Percentiles rank a stretch among this genome's conserved stretches.
Evolutionary conservation across 1,140 invertebrate species (phyloP).

Genomic region (Arctopsyche grandis): DNA sequence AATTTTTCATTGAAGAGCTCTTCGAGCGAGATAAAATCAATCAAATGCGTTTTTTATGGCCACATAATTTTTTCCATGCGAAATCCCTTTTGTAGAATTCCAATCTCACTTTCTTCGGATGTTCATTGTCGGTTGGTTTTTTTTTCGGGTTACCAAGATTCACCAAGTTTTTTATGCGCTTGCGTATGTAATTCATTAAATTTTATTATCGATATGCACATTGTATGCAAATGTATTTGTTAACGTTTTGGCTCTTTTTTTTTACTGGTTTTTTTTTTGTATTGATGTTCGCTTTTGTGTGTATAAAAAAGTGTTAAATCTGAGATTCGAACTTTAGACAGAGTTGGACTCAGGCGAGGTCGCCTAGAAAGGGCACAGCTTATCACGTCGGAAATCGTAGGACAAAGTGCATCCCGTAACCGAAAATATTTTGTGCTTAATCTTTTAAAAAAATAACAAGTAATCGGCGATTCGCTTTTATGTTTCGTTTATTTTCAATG

Average conservation of each 20-base stretch:
- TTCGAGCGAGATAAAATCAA: too few species aligned
- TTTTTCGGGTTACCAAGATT: neutral
- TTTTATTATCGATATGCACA: constrained; percentile 18
- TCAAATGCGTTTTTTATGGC: too few species aligned
- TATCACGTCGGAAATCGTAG: constrained; percentile 23
- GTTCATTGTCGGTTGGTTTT: too few species aligned
- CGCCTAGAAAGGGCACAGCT: constrained; percentile 35
- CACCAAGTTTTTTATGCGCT: neutral
- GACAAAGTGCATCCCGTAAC: constrained; percentile 30
- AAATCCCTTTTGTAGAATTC: too few species aligned
- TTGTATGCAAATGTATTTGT: constrained; percentile 10
- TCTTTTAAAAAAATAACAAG: too few species aligned
- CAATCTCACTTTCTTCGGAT: too few species aligned
- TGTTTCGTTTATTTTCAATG: too few species aligned
- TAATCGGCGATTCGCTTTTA: too few species aligned
- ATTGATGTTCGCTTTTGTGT: neutral
- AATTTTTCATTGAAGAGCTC: too few species aligned
- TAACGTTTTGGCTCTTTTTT: neutral
- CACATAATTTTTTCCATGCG: too few species aligned
- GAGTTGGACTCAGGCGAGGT: constrained; percentile 22
- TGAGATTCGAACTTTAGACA: constrained; percentile 31
- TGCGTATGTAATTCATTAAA: constrained; percentile 2
- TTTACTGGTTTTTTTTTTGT: neutral
- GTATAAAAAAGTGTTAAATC: constrained; percentile 31
- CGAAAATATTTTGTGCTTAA: too few species aligned